Evolutionary conservation across 2,113 vertebrate genomes (phyloP), one percentile per base, ranked within the genome.

Genomic region (Mus spicilegus): DNA sequence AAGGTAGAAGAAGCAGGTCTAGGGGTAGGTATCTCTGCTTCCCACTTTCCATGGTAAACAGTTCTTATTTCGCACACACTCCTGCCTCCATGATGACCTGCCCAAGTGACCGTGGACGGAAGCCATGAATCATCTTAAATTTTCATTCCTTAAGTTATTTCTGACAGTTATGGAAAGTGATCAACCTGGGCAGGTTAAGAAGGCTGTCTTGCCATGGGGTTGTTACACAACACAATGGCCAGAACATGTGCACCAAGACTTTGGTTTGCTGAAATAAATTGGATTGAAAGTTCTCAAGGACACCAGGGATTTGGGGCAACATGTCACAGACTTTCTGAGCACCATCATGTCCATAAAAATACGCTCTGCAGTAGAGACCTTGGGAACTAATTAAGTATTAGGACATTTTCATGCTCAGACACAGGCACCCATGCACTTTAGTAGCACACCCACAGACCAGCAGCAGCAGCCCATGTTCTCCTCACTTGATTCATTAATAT

Each of bases 401-500:
- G 86, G 80, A 58, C 93, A 86, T 92, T 78, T 77, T 67, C 51
- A 20, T n/a, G 80, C 51, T 82, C 75, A 88, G 93, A 94, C 91
- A 85, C 56, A n/a, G 81, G 96, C 3, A 0, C 14, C 90, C 90
- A 63, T 69, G 92, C 81, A 82, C 94, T 61, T 86, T 2, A 0
- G 17, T 16, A 76, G 88, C 67, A 93, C 76, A 65, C 94, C 90
- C 90, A 89, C 85, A 80, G 86, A 96, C 89, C 4, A 51, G 77
- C 61, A 91, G 82, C 72, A 0, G 51, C 81, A 8, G 85, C 51
- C 95, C 76, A 20, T 76, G 77, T 87, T 89, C 77, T 36, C n/a
- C 76, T 56, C 90, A 75, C 93, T 92, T 91, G 72, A 89, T 87
- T 97, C 97, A 96, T 97, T 95, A 97, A 97, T 97, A 98, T 97